Conservation (phyloP, 2,888 invertebrate species). For the Abscondita cerata region DNA sequence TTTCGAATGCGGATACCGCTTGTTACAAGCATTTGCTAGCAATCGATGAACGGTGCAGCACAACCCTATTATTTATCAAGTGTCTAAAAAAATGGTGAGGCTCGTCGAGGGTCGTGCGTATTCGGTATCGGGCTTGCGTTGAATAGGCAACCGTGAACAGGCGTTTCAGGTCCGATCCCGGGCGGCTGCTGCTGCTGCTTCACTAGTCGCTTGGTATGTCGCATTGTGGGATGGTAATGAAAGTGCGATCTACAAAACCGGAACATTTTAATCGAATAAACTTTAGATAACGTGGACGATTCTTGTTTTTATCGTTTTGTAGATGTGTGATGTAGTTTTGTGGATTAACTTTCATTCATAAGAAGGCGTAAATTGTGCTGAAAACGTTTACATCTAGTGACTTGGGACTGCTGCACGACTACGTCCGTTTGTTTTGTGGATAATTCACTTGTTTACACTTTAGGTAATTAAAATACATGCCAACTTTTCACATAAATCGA, state of each 20-base stretch:
- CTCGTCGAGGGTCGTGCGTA: constrained; percentile 41
- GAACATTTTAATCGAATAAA: not conserved
- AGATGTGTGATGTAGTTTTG: constrained; percentile 1
- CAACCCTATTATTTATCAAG: constrained; percentile 35
- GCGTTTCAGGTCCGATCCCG: constrained; percentile 43
- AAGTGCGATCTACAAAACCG: not conserved
- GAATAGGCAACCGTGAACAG: constrained; percentile 41
- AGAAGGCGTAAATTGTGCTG: constrained; percentile 2
- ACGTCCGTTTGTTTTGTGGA: constrained; percentile 1
- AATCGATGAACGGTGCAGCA: constrained; percentile 36
- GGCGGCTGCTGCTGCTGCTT: constrained; percentile 35
- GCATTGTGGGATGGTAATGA: constrained; percentile 8
- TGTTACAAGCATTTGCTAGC: constrained; percentile 11
- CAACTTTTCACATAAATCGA: constrained; percentile 7
- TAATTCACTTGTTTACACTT: constrained; percentile 2
- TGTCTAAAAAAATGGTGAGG: constrained; percentile 31
- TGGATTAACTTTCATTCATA: constrained; percentile 14
- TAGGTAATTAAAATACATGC: constrained; percentile 3
- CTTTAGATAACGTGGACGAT: not conserved
- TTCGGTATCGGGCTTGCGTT: constrained; percentile 44
- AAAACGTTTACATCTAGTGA: not conserved
- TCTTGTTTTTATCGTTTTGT: not conserved
- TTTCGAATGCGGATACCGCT: constrained; percentile 9
- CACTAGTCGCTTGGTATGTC: constrained; percentile 36
- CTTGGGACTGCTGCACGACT: not conserved